A percentile compares a stretch with the other conserved stretches of the same genome.
These are phyloP conservation scores for Leucania comma DNA, from an alignment of 2,888 invertebrate species.

Conservation along the genomic window DNA sequence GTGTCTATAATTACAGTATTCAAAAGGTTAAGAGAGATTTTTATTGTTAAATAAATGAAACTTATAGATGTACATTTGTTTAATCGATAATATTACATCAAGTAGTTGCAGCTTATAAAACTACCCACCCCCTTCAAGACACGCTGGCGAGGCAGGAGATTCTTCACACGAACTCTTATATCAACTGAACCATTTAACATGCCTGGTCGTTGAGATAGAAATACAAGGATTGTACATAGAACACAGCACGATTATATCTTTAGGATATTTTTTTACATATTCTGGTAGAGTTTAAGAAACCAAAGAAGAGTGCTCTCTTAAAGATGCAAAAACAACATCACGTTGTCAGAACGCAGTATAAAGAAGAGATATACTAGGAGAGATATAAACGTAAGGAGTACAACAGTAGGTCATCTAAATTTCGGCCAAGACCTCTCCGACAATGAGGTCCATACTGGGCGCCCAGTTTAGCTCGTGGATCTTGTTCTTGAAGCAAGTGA, in stretches of 20 bases:
- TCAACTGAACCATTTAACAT: slow-evolving; percentile 25
- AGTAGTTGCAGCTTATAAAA: slow-evolving; percentile 37
- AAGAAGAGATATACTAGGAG: too few relatives aligned
- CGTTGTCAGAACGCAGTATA: neutral
- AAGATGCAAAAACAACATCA: neutral
- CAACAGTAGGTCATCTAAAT: slow-evolving; percentile 47
- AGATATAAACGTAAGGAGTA: neutral
- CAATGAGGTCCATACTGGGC: slow-evolving; percentile 72
- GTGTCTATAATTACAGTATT: too few relatives aligned
- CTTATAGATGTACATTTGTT: slow-evolving; percentile 37
- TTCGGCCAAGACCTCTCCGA: slow-evolving; percentile 76
- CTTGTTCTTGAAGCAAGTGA: slow-evolving; percentile 78
- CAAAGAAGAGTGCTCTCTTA: neutral
- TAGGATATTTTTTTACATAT: neutral
- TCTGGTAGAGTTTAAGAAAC: neutral
- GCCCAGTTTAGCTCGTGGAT: slow-evolving; percentile 81
- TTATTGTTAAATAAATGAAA: slow-evolving; percentile 34
- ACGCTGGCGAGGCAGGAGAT: slow-evolving; percentile 50
- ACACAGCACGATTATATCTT: neutral
- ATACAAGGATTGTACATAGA: neutral
- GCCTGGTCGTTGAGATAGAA: slow-evolving; percentile 20
- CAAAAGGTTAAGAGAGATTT: too few relatives aligned
- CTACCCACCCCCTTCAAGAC: slow-evolving; percentile 43
- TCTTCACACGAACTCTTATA: slow-evolving; percentile 10
- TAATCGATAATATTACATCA: slow-evolving; percentile 19